A percentile compares a stretch with the other conserved stretches of the same genome.
Evolutionary conservation across 2,888 invertebrate species (phyloP).

Genomic region (Cactoblastis cactorum): DNA sequence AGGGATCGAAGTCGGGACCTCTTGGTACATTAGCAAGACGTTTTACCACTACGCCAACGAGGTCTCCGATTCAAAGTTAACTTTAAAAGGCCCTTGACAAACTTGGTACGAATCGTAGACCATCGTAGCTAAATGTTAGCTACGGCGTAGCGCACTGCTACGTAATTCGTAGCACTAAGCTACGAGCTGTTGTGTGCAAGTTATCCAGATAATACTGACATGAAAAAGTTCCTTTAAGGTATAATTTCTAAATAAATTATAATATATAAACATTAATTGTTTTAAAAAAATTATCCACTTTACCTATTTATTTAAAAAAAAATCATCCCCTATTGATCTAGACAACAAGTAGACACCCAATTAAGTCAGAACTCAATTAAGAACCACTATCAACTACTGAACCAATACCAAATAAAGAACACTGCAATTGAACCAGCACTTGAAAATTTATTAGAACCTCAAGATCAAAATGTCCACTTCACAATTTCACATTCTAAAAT

Average conservation of each 20-base stretch:
- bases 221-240: too few species aligned
- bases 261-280: too few species aligned
- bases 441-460: slow-evolving; percentile 13
- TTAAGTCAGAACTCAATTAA: slow-evolving; percentile 12
- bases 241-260: too few species aligned
- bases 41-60: too few species aligned
- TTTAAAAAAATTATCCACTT: background rate
- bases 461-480: slow-evolving; percentile 6
- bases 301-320: background rate
- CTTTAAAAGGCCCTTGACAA: too few species aligned
- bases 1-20: too few species aligned
- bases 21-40: too few species aligned
- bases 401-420: slow-evolving; percentile 8
- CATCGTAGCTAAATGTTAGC: too few species aligned
- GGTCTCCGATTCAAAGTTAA: too few species aligned
- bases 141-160: background rate
- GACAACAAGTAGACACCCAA: background rate
- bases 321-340: slow-evolving; percentile 2
- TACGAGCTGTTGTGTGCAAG: background rate
- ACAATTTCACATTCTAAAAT: background rate
- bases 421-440: slow-evolving; percentile 10
- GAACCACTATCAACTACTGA: slow-evolving; percentile 7
- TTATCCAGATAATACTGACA: too few species aligned
- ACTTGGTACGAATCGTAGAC: too few species aligned
- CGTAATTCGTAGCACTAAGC: background rate